A percentile compares a stretch with the other conserved stretches of the same genome.
Conservation (phyloP, 2,113 vertebrate genomes). For the Struthidea cinerea region DNA sequence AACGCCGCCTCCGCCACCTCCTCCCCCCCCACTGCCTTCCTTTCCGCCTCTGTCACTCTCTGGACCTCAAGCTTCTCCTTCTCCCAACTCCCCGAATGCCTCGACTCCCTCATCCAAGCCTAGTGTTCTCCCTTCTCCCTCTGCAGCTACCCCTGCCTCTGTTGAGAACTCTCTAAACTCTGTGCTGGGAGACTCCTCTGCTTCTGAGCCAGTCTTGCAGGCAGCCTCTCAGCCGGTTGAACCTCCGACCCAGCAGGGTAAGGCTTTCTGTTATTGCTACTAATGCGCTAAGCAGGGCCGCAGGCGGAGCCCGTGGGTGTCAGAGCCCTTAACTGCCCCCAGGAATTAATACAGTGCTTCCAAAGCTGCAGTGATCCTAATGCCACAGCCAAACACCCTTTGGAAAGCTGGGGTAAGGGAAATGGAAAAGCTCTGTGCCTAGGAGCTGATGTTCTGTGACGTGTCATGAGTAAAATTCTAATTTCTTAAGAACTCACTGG, state of each 20-base stretch:
- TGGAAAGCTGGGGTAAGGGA: background rate
- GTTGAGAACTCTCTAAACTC: constrained; percentile 85
- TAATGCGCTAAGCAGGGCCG: constrained; percentile 53
- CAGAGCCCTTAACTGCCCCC: background rate
- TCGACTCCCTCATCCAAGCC: constrained; percentile 92
- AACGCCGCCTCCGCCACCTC: constrained; percentile 60
- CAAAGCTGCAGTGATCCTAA: background rate
- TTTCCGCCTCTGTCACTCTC: constrained; percentile 75
- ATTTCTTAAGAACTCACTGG: background rate
- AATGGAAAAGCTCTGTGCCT: background rate
- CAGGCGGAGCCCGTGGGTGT: background rate
- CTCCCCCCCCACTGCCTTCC: constrained; percentile 79
- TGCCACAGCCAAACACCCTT: background rate
- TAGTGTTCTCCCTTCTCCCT: constrained; percentile 97
- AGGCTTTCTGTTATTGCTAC: constrained; percentile 74
- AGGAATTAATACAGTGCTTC: background rate
- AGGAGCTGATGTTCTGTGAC: rapidly evolving
- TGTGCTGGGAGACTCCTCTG: constrained; percentile 92
- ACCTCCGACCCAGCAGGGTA: constrained; percentile 82
- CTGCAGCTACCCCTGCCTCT: constrained; percentile 91
- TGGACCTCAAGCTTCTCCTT: constrained; percentile 76
- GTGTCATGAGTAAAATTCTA: background rate
- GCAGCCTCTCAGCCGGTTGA: constrained; percentile 82
- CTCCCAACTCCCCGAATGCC: constrained; percentile 77
- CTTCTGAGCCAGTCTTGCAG: constrained; percentile 82